These are phyloP conservation scores for Megaustenia siamemsis DNA, from an alignment of 2,888 invertebrate species.

Conservation along the genomic window DNA sequence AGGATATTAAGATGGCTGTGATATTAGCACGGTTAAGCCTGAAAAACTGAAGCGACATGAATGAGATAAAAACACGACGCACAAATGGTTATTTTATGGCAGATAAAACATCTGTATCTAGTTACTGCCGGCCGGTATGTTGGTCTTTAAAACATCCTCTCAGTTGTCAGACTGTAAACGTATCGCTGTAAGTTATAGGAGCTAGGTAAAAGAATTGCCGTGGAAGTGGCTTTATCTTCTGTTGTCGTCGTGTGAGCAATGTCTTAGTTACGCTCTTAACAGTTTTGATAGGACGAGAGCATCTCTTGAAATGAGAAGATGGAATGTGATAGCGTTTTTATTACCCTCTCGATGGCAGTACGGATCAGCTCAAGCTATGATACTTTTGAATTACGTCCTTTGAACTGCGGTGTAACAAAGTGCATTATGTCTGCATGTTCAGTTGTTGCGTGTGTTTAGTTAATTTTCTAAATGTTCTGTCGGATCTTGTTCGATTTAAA, in stretches of 20 bases:
- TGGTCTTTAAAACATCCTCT: background rate
- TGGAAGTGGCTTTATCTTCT: background rate
- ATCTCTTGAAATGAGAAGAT: background rate
- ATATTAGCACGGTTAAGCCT: background rate
- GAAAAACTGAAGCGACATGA: background rate
- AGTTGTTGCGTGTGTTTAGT: too few relatives aligned
- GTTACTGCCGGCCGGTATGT: background rate
- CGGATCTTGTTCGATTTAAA: too few relatives aligned
- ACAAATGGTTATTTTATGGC: slow-evolving; percentile 23
- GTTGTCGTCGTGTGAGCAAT: background rate
- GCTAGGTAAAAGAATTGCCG: background rate
- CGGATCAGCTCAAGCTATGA: too few relatives aligned
- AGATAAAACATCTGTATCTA: slow-evolving; percentile 11
- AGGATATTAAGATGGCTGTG: background rate
- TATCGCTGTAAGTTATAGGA: background rate
- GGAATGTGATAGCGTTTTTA: background rate
- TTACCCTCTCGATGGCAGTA: too few relatives aligned
- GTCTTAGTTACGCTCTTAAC: background rate
- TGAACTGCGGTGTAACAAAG: too few relatives aligned
- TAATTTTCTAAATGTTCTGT: too few relatives aligned
- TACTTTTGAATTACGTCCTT: too few relatives aligned
- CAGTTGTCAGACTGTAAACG: slow-evolving; percentile 14
- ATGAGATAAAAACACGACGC: background rate
- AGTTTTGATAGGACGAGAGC: background rate
- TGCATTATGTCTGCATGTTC: too few relatives aligned